These are phyloP conservation scores for Lysandra coridon DNA, from an alignment of 2,888 invertebrate species.

Conservation along the genomic window DNA sequence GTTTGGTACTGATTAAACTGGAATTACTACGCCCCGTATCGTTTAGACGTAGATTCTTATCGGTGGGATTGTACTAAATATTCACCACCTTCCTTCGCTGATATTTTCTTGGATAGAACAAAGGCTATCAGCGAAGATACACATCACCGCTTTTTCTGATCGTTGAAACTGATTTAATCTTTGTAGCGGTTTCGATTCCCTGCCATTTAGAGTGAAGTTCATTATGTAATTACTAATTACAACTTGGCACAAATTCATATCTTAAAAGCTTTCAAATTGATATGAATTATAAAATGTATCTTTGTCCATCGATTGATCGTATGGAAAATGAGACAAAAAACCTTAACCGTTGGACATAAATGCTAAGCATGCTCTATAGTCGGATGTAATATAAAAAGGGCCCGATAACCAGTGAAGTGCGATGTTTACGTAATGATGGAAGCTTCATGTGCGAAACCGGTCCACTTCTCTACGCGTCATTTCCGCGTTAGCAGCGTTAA, in stretches of 20 bases:
- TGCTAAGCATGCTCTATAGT: not conserved
- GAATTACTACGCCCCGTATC: conserved; percentile 42
- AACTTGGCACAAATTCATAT: not conserved
- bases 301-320: not conserved
- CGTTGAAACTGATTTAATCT: not conserved
- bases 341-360: not conserved
- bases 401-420: conserved; percentile 28
- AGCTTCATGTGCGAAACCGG: conserved; percentile 47
- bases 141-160: not conserved
- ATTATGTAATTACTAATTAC: not conserved
- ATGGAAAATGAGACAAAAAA: not conserved
- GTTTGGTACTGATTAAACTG: conserved; percentile 64
- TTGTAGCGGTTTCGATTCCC: not conserved
- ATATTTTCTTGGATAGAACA: not conserved
- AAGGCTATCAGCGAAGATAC: not conserved
- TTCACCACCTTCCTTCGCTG: conserved; percentile 42
- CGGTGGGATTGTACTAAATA: conserved; percentile 36
- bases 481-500: conserved; percentile 36
- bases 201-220: not conserved
- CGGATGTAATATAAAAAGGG: conserved; percentile 6
- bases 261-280: not conserved
- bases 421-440: conserved; percentile 32
- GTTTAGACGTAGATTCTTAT: conserved; percentile 46
- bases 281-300: not conserved
- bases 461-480: conserved; percentile 38